Evolutionary conservation across 2,113 vertebrate species (phyloP).

Genomic region (Xyliphius kryptos): DNA sequence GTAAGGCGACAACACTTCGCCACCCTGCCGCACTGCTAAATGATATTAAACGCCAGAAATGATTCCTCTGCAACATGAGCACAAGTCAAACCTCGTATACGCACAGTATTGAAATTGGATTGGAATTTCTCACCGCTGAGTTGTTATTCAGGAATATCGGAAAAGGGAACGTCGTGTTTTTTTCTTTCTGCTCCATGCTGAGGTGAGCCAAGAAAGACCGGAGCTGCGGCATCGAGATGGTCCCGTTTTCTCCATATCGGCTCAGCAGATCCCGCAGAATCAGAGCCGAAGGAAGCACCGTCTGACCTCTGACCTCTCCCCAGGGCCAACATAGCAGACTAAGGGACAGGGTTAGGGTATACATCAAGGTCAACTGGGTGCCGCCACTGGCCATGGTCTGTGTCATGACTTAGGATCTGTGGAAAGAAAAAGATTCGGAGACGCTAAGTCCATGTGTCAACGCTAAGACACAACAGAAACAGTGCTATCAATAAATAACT

Average conservation of each 20-base stretch:
- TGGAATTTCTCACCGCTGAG: slow-evolving; percentile 78
- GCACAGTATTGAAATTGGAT: no score
- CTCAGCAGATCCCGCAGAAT: slow-evolving; percentile 80
- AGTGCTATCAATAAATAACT: no score
- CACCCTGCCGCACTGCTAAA: no score
- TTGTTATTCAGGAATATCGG: slow-evolving; percentile 52
- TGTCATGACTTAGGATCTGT: slow-evolving; percentile 50
- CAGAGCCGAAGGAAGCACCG: slow-evolving; percentile 57
- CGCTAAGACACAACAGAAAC: no score
- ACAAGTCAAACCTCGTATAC: no score
- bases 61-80: no score
- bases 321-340: slow-evolving; percentile 34
- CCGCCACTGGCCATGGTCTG: slow-evolving; percentile 37
- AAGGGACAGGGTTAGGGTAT: slow-evolving; percentile 44
- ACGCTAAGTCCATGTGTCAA: no score
- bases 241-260: slow-evolving; percentile 72
- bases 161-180: slow-evolving; percentile 21
- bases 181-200: slow-evolving; percentile 57
- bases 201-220: slow-evolving; percentile 69
- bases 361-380: slow-evolving; percentile 34
- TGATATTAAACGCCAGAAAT: no score
- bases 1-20: no score
- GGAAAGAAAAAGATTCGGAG: no score
- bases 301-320: slow-evolving; percentile 40
- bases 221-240: slow-evolving; percentile 77